Conservation (phyloP, 2,888 invertebrate genomes). For the Ormyrus labotus region DNA sequence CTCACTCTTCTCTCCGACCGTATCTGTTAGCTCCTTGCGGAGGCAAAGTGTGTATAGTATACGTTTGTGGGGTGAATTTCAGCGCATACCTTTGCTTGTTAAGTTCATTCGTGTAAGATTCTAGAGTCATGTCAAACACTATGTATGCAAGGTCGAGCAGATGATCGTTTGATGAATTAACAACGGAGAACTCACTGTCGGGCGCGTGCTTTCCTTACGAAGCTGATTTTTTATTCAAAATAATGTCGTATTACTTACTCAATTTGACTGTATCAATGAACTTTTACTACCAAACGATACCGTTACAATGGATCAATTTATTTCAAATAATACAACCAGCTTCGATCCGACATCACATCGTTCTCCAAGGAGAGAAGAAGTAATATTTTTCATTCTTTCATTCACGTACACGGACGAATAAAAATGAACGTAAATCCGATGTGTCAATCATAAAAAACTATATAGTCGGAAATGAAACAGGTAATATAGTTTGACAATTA, state of each 20-base stretch:
- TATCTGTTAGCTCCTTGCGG: too few relatives aligned
- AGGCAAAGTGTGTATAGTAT: too few relatives aligned
- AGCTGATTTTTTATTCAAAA: constrained; percentile 25
- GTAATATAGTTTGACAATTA: constrained; percentile 14
- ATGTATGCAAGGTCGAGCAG: constrained; percentile 61
- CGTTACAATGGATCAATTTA: neutral
- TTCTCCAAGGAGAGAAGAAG: constrained; percentile 8
- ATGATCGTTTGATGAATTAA: constrained; percentile 10
- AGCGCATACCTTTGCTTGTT: too few relatives aligned
- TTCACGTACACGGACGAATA: constrained; percentile 11
- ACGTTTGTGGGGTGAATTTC: too few relatives aligned
- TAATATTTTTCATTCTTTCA: constrained; percentile 20
- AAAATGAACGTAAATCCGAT: constrained; percentile 5
- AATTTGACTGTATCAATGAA: neutral
- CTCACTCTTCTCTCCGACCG: too few relatives aligned
- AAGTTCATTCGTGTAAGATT: neutral
- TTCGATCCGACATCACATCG: neutral
- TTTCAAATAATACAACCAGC: constrained; percentile 22
- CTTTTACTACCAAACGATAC: neutral
- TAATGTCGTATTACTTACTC: neutral
- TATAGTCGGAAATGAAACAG: neutral
- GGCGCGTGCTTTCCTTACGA: constrained; percentile 56
- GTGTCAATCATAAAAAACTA: neutral
- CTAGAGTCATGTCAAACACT: constrained; percentile 58
- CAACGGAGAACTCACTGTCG: constrained; percentile 46